These are phyloP conservation scores for Papilio polyxenes DNA, from an alignment of 1,140 invertebrate species.

Conservation along the genomic window DNA sequence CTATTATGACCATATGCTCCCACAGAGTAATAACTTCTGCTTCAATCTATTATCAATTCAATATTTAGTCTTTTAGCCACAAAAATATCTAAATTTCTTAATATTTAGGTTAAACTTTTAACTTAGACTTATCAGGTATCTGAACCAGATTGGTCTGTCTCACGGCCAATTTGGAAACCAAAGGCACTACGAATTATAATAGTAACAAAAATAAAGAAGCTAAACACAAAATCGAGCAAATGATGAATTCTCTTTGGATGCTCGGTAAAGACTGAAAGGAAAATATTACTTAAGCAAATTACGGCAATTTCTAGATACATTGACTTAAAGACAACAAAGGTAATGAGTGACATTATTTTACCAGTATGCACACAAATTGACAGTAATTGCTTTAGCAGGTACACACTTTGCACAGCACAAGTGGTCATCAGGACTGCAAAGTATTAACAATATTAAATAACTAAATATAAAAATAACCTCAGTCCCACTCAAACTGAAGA, in stretches of 20 bases:
- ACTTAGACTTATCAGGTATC: no score
- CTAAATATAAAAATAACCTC: no score
- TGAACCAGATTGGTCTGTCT: no score
- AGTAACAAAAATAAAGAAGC: background rate
- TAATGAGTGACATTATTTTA: background rate
- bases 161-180: no score
- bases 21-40: background rate
- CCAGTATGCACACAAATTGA: background rate
- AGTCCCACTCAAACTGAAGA: no score
- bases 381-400: constrained; percentile 5
- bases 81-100: background rate
- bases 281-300: background rate
- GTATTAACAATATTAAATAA: no score
- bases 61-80: background rate
- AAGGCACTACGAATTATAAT: background rate
- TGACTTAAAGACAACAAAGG: background rate
- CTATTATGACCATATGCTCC: background rate
- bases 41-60: background rate
- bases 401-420: no score
- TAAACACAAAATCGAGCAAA: background rate
- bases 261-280: background rate
- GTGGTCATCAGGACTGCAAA: background rate
- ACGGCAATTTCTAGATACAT: background rate
- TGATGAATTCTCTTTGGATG: background rate
- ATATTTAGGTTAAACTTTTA: no score